A percentile compares a stretch with the other conserved stretches of the same genome.
Evolutionary conservation across 92 coral and sea anemone genomes (phyloP).

Genomic region (Phenganax marumi): DNA sequence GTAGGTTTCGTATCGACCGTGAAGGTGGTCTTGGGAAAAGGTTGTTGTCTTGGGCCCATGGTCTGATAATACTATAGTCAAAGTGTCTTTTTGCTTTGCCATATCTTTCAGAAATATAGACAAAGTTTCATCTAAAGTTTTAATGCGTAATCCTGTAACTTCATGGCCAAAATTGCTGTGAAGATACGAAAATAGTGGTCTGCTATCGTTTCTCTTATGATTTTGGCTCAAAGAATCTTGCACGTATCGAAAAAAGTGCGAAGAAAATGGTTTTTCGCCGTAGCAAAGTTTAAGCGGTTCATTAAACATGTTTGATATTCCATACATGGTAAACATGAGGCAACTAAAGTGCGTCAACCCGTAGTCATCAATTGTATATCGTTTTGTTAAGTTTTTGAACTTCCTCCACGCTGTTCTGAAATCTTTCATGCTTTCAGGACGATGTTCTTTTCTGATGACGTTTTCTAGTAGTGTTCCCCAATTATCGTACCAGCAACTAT

Average conservation of each 20-base stretch:
- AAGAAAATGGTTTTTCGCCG: conserved; percentile 69
- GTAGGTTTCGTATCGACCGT: conserved; percentile 86
- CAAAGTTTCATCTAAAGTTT: conserved; percentile 69
- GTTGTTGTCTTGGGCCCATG: conserved; percentile 93
- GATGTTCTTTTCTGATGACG: conserved; percentile 63
- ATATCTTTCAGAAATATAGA: conserved; percentile 63
- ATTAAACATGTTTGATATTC: conserved; percentile 70
- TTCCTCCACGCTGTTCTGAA: conserved; percentile 60
- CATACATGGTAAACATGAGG: conserved; percentile 68
- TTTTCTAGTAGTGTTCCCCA: conserved; percentile 85
- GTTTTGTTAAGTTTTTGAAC: conserved; percentile 50
- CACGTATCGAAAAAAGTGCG: conserved; percentile 69
- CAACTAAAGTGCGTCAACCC: conserved; percentile 82
- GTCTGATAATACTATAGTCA: conserved; percentile 81
- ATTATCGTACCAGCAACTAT: conserved; percentile 90
- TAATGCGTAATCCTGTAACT: conserved; percentile 74
- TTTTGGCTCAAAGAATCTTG: conserved; percentile 58
- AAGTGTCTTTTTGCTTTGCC: conserved; percentile 69
- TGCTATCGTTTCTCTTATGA: conserved; percentile 54
- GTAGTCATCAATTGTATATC: conserved; percentile 67
- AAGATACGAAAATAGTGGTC: conserved; percentile 77
- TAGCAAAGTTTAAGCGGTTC: conserved; percentile 73
- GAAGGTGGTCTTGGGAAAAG: conserved; percentile 73
- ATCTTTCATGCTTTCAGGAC: conserved; percentile 54
- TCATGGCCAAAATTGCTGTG: conserved; percentile 82